Percentiles rank a stretch among this genome's conserved stretches.
Evolutionary conservation across 1,140 invertebrate species (phyloP).

Genomic region (Helicorthomorpha holstii): DNA sequence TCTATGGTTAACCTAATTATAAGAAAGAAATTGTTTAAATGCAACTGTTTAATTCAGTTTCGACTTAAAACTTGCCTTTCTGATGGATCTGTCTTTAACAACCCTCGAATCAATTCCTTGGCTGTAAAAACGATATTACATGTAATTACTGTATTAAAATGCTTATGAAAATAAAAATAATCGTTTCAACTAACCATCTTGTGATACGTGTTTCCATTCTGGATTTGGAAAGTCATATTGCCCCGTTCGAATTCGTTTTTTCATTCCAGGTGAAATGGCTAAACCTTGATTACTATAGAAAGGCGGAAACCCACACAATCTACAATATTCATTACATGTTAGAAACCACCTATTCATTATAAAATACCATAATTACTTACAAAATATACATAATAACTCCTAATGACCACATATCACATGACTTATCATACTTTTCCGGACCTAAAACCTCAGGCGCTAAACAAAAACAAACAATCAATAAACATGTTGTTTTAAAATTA

Average conservation of each 20-base stretch:
- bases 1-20: slow-evolving; percentile 74
- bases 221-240: slow-evolving; percentile 93
- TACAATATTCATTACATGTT: slow-evolving; percentile 20
- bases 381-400: slow-evolving; percentile 97
- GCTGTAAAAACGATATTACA: slow-evolving; percentile 34
- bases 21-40: too few species aligned
- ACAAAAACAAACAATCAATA: slow-evolving; percentile 16
- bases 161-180: slow-evolving; percentile 5
- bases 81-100: slow-evolving; percentile 82
- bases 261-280: slow-evolving; percentile 99
- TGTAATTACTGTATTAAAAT: slow-evolving; percentile 15
- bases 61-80: too few species aligned
- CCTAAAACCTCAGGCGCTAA: slow-evolving; percentile 85
- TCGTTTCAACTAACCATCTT: slow-evolving; percentile 43
- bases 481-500: background rate
- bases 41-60: too few species aligned
- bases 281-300: slow-evolving; percentile 95
- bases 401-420: slow-evolving; percentile 96
- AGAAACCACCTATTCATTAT: background rate
- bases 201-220: slow-evolving; percentile 88
- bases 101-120: slow-evolving; percentile 82
- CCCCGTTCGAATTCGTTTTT: slow-evolving; percentile 83
- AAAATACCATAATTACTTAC: slow-evolving; percentile 37
- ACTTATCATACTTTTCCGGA: slow-evolving; percentile 95
- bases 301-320: slow-evolving; percentile 91